Percentiles rank a stretch among this genome's conserved stretches.
Conservation (phyloP, 2,113 vertebrate genomes). For the Isurus oxyrinchus region DNA sequence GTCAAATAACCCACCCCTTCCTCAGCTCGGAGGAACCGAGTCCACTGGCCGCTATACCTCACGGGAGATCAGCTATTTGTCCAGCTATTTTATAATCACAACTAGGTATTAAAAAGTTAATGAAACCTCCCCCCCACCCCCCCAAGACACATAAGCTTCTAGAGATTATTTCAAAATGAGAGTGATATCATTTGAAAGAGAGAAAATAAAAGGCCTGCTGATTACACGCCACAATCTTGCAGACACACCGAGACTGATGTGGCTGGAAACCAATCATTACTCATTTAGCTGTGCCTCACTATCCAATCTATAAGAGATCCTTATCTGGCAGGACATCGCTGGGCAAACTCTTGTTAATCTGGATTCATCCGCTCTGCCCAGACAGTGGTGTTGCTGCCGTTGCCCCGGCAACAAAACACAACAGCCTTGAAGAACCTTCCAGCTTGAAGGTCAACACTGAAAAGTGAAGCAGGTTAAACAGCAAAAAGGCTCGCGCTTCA, state of each 20-base stretch:
- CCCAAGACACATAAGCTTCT: background rate
- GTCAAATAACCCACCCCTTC: background rate
- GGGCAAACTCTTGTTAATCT: background rate
- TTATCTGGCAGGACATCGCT: background rate
- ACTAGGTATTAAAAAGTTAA: background rate
- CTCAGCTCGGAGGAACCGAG: background rate
- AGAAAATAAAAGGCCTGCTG: background rate
- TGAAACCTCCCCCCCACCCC: background rate
- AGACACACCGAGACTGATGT: slow-evolving; percentile 18
- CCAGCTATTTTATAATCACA: background rate
- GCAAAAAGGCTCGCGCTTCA: background rate
- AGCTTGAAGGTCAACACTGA: background rate
- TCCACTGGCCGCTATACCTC: background rate
- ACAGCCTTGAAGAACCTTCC: slow-evolving; percentile 1
- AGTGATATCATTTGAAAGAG: background rate
- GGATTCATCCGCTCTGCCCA: background rate
- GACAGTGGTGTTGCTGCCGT: background rate
- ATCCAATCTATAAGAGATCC: background rate
- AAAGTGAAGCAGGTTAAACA: background rate
- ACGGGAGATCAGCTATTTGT: background rate
- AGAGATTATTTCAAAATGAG: slow-evolving; percentile 9
- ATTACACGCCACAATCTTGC: background rate
- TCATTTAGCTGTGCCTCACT: background rate
- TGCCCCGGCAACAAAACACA: background rate
- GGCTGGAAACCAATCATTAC: background rate